These are phyloP conservation scores for Eustalomyia histrio DNA, from an alignment of 2,888 invertebrate genomes.

Conservation along the genomic window DNA sequence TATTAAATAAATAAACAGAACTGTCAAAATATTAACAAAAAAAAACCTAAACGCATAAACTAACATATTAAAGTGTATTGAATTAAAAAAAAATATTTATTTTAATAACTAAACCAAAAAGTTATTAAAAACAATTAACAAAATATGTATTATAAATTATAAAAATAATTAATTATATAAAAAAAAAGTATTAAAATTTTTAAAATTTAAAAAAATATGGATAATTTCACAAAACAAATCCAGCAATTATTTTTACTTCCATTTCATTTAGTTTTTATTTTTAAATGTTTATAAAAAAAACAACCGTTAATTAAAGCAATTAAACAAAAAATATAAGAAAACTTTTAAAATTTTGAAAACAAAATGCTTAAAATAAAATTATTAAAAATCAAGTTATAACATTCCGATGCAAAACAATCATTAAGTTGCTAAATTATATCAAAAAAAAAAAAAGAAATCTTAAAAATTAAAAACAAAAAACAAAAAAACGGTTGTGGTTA, in stretches of 20 bases:
- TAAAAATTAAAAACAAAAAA: constrained; percentile 25
- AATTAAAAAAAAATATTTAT: constrained; percentile 34
- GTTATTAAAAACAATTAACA: constrained; percentile 18
- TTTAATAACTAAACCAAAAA: constrained; percentile 32
- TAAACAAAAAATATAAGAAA: constrained; percentile 25
- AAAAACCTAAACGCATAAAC: constrained; percentile 65
- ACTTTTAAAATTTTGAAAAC: background rate
- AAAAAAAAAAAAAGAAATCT: constrained; percentile 5
- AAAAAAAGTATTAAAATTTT: constrained; percentile 27
- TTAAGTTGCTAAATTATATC: constrained; percentile 46
- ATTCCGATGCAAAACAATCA: constrained; percentile 54
- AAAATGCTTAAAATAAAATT: background rate
- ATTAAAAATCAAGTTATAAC: constrained; percentile 16
- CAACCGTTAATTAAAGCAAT: constrained; percentile 54
- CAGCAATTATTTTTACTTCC: background rate
- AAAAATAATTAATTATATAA: background rate
- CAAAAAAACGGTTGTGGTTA: constrained; percentile 60
- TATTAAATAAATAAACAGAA: constrained; percentile 56
- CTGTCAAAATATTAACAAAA: constrained; percentile 62
- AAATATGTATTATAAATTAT: background rate
- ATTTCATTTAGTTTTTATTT: background rate
- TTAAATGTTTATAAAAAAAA: constrained; percentile 1
- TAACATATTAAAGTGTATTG: constrained; percentile 64
- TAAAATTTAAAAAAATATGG: background rate
- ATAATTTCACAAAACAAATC: background rate